Evolutionary conservation across 2,113 vertebrate species (phyloP).

Genomic region (Agelaius phoeniceus): DNA sequence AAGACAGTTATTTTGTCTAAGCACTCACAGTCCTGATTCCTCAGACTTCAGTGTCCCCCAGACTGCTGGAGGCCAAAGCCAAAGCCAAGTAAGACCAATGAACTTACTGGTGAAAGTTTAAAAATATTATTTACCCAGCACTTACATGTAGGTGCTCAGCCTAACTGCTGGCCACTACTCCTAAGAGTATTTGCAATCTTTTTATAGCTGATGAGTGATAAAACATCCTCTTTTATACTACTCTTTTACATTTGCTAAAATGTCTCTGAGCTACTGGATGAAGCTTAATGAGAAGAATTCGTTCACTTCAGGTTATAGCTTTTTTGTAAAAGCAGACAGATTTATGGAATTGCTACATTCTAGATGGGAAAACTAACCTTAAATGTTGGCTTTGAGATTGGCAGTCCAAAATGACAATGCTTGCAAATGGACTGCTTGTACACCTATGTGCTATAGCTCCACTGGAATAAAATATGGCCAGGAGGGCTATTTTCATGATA

Average conservation of each 20-base stretch:
- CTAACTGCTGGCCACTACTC: background rate
- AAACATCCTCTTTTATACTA: background rate
- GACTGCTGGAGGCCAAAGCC: background rate
- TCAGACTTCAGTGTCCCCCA: background rate
- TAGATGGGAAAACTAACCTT: background rate
- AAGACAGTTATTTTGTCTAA: background rate
- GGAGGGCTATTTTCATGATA: constrained; percentile 35
- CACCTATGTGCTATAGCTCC: constrained; percentile 7
- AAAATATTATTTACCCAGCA: background rate
- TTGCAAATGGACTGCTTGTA: background rate
- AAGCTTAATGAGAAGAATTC: background rate
- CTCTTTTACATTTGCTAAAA: background rate
- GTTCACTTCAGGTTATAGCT: background rate
- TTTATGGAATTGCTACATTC: background rate
- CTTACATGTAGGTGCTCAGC: background rate
- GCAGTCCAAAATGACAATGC: background rate
- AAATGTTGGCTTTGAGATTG: background rate
- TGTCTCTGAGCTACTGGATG: background rate
- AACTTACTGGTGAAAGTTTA: background rate
- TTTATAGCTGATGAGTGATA: background rate
- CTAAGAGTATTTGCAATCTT: background rate
- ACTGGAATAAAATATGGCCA: constrained; percentile 30
- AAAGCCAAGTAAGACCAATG: background rate
- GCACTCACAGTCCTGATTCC: background rate
- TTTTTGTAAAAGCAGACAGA: background rate